phyloP scores from a whole-genome alignment of 2,797 vertebrate species.

The Xenopus petersii region DNA sequence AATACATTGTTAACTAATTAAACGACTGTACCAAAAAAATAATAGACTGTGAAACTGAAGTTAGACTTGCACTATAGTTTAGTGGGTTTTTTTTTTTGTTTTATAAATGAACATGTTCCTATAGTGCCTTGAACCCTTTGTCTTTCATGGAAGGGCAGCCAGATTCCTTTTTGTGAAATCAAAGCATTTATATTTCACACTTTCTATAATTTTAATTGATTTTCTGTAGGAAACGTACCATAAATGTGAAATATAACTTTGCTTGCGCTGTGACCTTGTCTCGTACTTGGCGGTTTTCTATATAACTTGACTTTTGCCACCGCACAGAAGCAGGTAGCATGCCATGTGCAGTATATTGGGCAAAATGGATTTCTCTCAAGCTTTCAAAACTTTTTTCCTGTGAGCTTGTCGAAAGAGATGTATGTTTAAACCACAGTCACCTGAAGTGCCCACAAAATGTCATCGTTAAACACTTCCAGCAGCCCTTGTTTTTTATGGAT shows the following conservation, averaged over 20 bases:
- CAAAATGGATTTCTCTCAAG: slow-evolving; percentile 46
- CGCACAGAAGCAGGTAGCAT: slow-evolving; percentile 26
- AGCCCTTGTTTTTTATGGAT: slow-evolving; percentile 23
- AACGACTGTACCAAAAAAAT: no score
- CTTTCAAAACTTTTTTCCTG: slow-evolving; percentile 41
- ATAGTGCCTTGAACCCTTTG: slow-evolving; percentile 8
- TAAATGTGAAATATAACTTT: slow-evolving; percentile 44
- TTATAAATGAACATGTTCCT: background rate
- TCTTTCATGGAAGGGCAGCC: slow-evolving; percentile 25
- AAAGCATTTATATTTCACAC: slow-evolving; percentile 31
- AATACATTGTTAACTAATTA: no score
- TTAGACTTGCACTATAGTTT: no score
- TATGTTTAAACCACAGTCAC: slow-evolving; percentile 43
- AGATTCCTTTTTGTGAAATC: slow-evolving; percentile 35
- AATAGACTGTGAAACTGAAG: no score
- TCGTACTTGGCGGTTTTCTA: slow-evolving; percentile 30
- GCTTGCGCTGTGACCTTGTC: slow-evolving; percentile 42
- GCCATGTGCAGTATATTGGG: slow-evolving; percentile 44
- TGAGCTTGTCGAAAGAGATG: slow-evolving; percentile 44
- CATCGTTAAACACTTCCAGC: slow-evolving; percentile 32
- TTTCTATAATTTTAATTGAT: slow-evolving; percentile 48
- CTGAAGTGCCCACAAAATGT: slow-evolving; percentile 33
- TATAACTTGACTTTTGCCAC: slow-evolving; percentile 47
- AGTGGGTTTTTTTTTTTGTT: background rate
- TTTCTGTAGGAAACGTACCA: slow-evolving; percentile 45